Percentiles rank a stretch among this genome's conserved stretches.
phyloP scores from a whole-genome alignment of 2,888 invertebrate genomes.

The Eristalinus aeneus region DNA sequence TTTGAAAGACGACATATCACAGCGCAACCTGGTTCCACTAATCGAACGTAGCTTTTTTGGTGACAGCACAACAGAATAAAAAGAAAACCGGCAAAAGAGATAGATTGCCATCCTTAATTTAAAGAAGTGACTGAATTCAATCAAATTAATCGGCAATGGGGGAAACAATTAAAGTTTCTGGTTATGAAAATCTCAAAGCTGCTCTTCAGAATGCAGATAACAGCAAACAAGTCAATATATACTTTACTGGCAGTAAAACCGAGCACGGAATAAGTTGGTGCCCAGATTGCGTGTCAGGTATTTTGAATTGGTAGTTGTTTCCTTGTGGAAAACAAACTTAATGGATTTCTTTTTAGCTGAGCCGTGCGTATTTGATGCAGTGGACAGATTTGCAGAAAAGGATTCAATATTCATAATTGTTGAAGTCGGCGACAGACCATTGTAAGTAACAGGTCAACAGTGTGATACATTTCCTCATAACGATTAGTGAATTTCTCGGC shows the following conservation, averaged over 20 bases:
- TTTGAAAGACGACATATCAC: not conserved
- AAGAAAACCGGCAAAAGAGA: not conserved
- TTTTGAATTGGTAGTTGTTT: constrained; percentile 65
- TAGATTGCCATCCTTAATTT: not conserved
- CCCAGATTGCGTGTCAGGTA: constrained; percentile 91
- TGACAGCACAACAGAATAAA: not conserved
- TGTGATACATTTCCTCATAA: not conserved
- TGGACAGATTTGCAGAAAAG: constrained; percentile 82
- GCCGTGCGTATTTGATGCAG: constrained; percentile 85
- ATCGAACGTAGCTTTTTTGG: not conserved
- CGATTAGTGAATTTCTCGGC: not conserved
- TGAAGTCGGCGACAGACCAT: constrained; percentile 87
- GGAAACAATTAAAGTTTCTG: constrained; percentile 80
- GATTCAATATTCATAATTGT: constrained; percentile 85
- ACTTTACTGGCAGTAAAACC: constrained; percentile 84
- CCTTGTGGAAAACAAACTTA: constrained; percentile 3
- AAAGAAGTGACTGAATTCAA: not conserved
- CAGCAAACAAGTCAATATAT: constrained; percentile 76
- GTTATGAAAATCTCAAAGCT: constrained; percentile 81
- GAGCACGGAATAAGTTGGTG: constrained; percentile 89
- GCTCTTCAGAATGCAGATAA: not conserved
- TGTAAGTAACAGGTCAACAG: constrained; percentile 82
- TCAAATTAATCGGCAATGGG: constrained; percentile 78
- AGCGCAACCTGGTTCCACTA: not conserved
- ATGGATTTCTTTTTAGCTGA: constrained; percentile 83